Percentiles rank a stretch among this genome's conserved stretches.
Conservation (phyloP, 2,113 vertebrate genomes). For the Equus quagga region DNA sequence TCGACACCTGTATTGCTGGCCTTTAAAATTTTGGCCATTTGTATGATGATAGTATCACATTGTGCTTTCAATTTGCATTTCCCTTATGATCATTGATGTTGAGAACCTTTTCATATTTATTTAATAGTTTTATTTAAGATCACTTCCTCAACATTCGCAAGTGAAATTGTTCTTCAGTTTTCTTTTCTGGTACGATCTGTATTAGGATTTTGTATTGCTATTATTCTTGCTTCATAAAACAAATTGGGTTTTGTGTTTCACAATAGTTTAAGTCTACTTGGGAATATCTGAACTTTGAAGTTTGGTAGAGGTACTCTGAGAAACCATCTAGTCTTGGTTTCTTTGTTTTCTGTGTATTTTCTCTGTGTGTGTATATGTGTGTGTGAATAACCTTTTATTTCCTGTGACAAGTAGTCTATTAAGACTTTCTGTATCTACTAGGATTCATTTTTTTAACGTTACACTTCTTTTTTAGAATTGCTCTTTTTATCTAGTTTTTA, state of each 20-base stretch:
- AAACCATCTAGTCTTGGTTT: not conserved
- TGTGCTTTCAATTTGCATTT: not conserved
- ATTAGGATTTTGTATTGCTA: not conserved
- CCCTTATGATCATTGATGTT: not conserved
- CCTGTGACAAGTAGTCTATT: not conserved
- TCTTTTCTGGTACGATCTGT: not conserved
- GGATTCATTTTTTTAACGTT: not conserved
- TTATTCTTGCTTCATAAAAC: not conserved
- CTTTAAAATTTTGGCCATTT: not conserved
- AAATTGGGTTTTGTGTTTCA: not conserved
- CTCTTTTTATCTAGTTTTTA: not conserved
- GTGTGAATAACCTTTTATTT: not conserved
- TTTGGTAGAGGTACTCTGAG: not conserved
- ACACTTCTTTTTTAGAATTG: too few species aligned
- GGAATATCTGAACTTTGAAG: not conserved
- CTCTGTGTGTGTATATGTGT: not conserved
- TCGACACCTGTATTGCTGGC: not conserved
- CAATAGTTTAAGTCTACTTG: not conserved
- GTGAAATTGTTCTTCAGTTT: not conserved
- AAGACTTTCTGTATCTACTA: not conserved
- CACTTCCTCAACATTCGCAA: not conserved
- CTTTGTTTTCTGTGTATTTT: not conserved
- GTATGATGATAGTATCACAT: not conserved
- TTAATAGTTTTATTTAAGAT: not conserved
- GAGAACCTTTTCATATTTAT: not conserved